Conservation (phyloP, 2,113 vertebrate genomes). For the Eubucco bourcierii region DNA sequence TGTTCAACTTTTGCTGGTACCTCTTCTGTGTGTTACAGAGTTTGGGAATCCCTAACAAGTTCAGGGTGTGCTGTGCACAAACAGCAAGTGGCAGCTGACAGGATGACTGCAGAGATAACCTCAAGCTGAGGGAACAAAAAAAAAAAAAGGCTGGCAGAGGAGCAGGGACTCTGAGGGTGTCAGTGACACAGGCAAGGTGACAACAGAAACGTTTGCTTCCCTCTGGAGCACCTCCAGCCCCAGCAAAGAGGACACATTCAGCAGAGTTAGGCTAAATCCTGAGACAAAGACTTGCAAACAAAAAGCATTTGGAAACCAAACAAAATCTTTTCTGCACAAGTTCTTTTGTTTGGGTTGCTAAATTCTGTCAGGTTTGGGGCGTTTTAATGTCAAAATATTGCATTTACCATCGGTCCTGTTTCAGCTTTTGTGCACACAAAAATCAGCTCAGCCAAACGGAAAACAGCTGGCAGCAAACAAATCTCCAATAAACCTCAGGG, state of each 20-base stretch:
- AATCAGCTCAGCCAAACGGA: too few relatives aligned
- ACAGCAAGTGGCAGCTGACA: not conserved
- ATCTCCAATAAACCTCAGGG: too few relatives aligned
- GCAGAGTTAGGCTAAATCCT: not conserved
- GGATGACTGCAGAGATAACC: not conserved
- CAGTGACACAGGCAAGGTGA: not conserved
- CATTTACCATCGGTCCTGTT: not conserved
- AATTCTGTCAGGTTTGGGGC: not conserved
- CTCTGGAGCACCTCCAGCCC: not conserved
- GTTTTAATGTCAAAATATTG: not conserved
- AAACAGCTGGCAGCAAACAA: too few relatives aligned
- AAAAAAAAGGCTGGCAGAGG: not conserved
- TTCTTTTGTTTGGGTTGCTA: not conserved
- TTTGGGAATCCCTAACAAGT: not conserved
- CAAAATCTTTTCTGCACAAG: not conserved
- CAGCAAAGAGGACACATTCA: not conserved
- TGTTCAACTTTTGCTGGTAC: not conserved
- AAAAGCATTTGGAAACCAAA: not conserved
- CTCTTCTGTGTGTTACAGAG: rapidly evolving
- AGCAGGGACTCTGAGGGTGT: not conserved
- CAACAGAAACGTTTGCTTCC: not conserved
- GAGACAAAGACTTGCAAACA: not conserved
- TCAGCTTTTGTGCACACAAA: not conserved
- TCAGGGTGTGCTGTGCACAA: not conserved
- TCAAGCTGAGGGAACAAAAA: not conserved